Evolutionary conservation across 2,113 vertebrate species (phyloP), one percentile per base, ranked within the genome.

Genomic region (Dasyprocta punctata): DNA sequence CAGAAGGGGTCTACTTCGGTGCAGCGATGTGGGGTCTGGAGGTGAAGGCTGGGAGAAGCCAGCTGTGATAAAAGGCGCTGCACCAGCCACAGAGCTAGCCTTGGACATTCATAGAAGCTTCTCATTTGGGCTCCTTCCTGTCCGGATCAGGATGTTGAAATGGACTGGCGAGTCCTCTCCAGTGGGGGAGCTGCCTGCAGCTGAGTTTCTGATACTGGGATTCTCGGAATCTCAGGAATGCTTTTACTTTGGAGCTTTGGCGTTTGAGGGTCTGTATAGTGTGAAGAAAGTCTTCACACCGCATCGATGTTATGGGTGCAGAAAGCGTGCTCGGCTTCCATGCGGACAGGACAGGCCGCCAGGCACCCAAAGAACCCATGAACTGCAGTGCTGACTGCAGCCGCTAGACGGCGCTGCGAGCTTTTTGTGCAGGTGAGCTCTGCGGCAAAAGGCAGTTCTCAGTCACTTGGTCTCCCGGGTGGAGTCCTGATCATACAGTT

Each of bases 81-180:
- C 80, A 0, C 16, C 22, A n/a, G n/a, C 36, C 9, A 4, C 4
- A 14, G 65, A 8, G 17, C 4, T 69, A 13, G 22, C 56, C 26
- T 28, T 16, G 36, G 41, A 12, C 0, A 2, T 33, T 7, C 16
- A 1, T 4, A 0, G 1, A 30, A 19, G 9, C 16, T 56, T 75
- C 24, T 61, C 49, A 9, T 3, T 36, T 26, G 11, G 13, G 11
- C 1, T 5, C 20, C 0, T 33, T 17, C 19, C 36, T 63, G 7
- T 41, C 4, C 28, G 41, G 80, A 26, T 44, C 3, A 86, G 1
- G 9, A 56, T 0, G 11, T 67, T 19, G 24, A 49, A 33, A 61
- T 4, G 5, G 8, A 2, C 36, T 3, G 52, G 22, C 1, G 7
- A 14, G 65, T 47, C 13, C 41, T 38, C 20, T 33, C 22, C 65